Percentiles rank a stretch among this genome's conserved stretches.
Conservation (phyloP, 2,888 invertebrate species). For the Parthenolecanium corni region DNA sequence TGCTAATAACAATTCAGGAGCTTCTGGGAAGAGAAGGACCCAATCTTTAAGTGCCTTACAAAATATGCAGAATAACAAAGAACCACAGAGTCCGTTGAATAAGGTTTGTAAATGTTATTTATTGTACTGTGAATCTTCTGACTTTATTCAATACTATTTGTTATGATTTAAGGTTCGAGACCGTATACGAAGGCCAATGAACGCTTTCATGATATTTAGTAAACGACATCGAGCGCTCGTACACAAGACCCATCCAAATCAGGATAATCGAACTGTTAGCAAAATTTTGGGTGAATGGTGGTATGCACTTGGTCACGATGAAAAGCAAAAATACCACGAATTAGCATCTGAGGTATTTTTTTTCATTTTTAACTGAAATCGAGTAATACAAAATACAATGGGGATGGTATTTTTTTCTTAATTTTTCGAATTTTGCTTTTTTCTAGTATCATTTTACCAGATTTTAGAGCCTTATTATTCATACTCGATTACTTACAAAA, state of each 20-base stretch:
- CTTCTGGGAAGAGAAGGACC: slow-evolving; percentile 59
- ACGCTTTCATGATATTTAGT: slow-evolving; percentile 99
- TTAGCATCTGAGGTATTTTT: slow-evolving; percentile 67
- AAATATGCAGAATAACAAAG: slow-evolving; percentile 45
- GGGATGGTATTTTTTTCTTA: no score
- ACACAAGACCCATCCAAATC: slow-evolving; percentile 92
- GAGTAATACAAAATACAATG: no score
- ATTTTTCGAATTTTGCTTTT: no score
- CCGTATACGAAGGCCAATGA: slow-evolving; percentile 95
- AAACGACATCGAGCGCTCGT: slow-evolving; percentile 93
- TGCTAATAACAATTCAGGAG: slow-evolving; percentile 13
- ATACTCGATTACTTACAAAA: no score
- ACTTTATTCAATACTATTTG: no score
- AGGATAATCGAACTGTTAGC: slow-evolving; percentile 95
- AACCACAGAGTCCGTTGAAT: slow-evolving; percentile 45
- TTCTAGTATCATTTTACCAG: no score
- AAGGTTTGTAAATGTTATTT: slow-evolving; percentile 4
- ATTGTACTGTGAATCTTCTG: no score
- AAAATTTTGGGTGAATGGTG: slow-evolving; percentile 99
- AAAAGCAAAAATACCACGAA: slow-evolving; percentile 94
- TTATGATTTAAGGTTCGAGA: slow-evolving; percentile 41
- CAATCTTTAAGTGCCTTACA: slow-evolving; percentile 72
- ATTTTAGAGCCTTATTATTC: no score
- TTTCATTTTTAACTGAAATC: no score
- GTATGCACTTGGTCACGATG: slow-evolving; percentile 86